Base-by-base conservation (phyloP, 1,140 invertebrate genomes). In the Melipona quadrifasciata region DNA sequence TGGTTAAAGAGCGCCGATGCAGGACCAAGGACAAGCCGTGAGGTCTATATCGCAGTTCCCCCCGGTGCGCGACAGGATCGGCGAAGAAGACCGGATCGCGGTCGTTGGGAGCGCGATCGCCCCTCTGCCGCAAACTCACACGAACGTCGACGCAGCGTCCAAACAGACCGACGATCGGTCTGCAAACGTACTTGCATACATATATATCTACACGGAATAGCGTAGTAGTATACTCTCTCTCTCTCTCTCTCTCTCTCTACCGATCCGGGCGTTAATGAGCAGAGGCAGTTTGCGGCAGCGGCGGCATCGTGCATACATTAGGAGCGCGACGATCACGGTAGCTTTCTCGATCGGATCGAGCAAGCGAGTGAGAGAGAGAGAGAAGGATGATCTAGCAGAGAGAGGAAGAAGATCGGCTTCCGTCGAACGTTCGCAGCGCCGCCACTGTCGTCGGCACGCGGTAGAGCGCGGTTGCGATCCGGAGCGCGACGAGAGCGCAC, bases 241-340 rank as follows among this genome's bases (percentile, higher is more conserved):
- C 89, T 89, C 61, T 72, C n/a, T n/a, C 17, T 85, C 17, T 75
- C 17, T 85, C 17, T 75, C 89, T 89, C 61, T 72, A 81, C 61
- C 70, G 72, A 77, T 82, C 87, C 70, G 89, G 93, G 93, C 93
- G 93, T 94, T 94, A 94, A 94, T 94, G 93, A 94, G 93, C 91
- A 91, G 89, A 91, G 82, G 74, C 86, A 87, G 70, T 86, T 82
- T 86, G 84, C 82, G 88, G 91, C 92, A 94, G 94, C 94, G 94
- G 80, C 89, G 88, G 91, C 92, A 94, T 94, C 94, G 94, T 92
- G 93, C 91, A 94, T 94, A 93, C 93, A 94, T 94, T 94, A 94
- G 90, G 85, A 93, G 57, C 31, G 82, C 88, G 82, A 89, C 89
- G 93, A 94, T 94, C 93, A 91, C 87, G 84, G 86, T 31, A 80